phyloP scores from a whole-genome alignment of 1,140 invertebrate genomes.

The Drosophila sulfurigaster region DNA sequence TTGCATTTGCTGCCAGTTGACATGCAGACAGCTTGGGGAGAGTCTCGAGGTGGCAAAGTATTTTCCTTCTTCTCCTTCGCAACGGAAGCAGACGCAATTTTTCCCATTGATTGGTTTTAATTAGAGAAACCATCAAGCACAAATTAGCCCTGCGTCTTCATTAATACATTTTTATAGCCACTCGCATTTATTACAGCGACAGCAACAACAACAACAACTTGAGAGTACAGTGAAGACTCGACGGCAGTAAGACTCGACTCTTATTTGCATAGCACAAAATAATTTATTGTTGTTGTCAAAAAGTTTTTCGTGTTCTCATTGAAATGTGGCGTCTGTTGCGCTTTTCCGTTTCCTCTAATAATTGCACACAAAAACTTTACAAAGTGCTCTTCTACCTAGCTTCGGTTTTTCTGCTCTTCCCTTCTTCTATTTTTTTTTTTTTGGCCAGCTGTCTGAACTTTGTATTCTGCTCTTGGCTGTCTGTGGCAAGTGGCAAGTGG shows the following conservation, averaged over 20 bases:
- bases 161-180: constrained; percentile 72
- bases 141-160: constrained; percentile 77
- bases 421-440: too few relatives aligned
- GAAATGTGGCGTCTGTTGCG: constrained; percentile 61
- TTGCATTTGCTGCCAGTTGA: constrained; percentile 72
- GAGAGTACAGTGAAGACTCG: background rate
- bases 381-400: constrained; percentile 1
- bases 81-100: constrained; percentile 69
- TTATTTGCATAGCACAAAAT: constrained; percentile 47
- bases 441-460: constrained; percentile 39
- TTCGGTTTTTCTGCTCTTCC: background rate
- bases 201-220: background rate
- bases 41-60: background rate
- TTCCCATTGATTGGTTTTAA: constrained; percentile 81
- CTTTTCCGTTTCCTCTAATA: constrained; percentile 68
- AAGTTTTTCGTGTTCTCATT: constrained; percentile 49
- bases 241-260: background rate
- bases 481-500: background rate
- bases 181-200: constrained; percentile 24
- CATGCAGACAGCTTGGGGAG: constrained; percentile 40
- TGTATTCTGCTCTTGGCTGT: constrained; percentile 25
- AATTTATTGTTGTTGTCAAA: constrained; percentile 63
- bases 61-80: background rate
- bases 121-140: constrained; percentile 78
- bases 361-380: constrained; percentile 58